Base-by-base conservation (phyloP, 2,113 vertebrate genomes). In the Herpailurus yagouaroundi region DNA sequence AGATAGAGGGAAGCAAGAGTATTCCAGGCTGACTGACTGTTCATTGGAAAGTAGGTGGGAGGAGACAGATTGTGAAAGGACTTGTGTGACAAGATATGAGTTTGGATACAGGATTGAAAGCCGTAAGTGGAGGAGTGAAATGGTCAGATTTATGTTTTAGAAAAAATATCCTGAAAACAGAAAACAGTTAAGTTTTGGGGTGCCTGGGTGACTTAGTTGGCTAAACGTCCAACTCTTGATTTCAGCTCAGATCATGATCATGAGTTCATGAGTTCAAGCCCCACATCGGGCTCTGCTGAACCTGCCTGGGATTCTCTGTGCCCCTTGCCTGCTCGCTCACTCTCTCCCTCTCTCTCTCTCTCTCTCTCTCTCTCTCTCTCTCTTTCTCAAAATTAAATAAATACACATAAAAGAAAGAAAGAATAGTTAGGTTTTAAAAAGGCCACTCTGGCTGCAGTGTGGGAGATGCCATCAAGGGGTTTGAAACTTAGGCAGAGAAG, bases 91-190 rank as follows among this genome's bases (percentile, higher is more conserved):
- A 57, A 63, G 80, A 21, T 84, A 77, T 33, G 29, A 71, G 33
- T 94, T 81, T 95, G 48, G 31, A 38, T 86, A 41, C 45, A 71
- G 41, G 50, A 69, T 5, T 86, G 68, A 93, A 96, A 73, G 68
- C 52, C 83, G 21, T 95, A 74, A 77, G 38, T 82, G 41, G 57
- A 95, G 23, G 76, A 79, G 29, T 63, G 31, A 97, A 97, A 57
- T 64, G 83, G n/a, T 68, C 83, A 77, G 73, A 69, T 90, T 73
- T 89, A 63, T 83, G 31, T 94, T 97, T 79, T 60, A 74, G 73
- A 55, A 66, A 82, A 92, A 57, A 33, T 60, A 33, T 52, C 68
- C 50, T 64, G 74, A 38, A 92, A 85, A 95, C 36, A 81, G 66
- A 95, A 88, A 93, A 88, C 64, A 83, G 23, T 80, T 57, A 79